Evolutionary conservation across 2,797 vertebrate species (phyloP), one percentile per base, ranked within the genome.

Genomic region (Adelosebastes latens): DNA sequence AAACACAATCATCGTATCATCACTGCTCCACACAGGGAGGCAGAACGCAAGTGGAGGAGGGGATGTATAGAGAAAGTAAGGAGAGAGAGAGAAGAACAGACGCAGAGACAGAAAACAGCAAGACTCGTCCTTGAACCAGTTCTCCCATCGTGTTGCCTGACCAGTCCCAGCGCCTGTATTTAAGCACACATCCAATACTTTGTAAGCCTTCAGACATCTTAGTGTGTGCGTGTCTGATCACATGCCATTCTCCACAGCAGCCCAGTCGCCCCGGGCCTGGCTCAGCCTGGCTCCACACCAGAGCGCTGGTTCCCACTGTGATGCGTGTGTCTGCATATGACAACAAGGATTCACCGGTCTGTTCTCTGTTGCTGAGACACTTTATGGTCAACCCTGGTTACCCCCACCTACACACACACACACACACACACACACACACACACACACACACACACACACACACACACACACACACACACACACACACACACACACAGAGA

Each of bases 1-100:
- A 81, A 87, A 84, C 67, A 81, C 83, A 86, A 73, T 84, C 79
- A 68, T 81, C 85, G 75, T 80, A 88, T 87, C 76, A 87, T 86
- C 68, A 74, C 69, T 84, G 66, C 66, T 62, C 83, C 84, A 84
- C 82, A 80, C 82, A 83, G 25, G 71, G 56, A 87, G 80, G 36
- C 74, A 77, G 74, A 72, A 75, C 1, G n/a, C 77, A 77, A 65
- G 62, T 39, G 64, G 64, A 83, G 60, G 32, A 71, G 55, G 49
- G 74, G 67, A 77, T 27, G 58, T 69, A 65, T 55, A 39, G 32
- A 71, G 52, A 75, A 49, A 69, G 68, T 14, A 24, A 75, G 31
- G 18, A 69, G 24, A 76, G 24, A 52, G 59, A 71, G 31, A 66
- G 7, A 71, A 42, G 31, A 78, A 76, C 36, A 74, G 55, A 80